phyloP scores from a whole-genome alignment of 2,113 vertebrate genomes.

The Solea solea region DNA sequence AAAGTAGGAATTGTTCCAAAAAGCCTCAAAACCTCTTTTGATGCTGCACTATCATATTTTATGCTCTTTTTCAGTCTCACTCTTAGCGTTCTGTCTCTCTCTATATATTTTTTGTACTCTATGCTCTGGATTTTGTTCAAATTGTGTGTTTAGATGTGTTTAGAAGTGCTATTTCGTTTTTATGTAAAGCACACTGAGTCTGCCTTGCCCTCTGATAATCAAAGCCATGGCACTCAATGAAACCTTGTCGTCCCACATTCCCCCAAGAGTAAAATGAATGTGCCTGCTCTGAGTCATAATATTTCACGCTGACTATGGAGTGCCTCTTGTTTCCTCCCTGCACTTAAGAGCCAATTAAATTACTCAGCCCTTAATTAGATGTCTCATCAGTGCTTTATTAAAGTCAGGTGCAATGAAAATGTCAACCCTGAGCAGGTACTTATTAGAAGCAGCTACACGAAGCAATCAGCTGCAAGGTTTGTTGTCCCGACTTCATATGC shows the following conservation, averaged over 20 bases:
- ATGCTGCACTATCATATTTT: too few species aligned
- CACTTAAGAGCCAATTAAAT: constrained; percentile 14
- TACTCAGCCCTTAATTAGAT: constrained; percentile 13
- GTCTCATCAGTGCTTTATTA: constrained; percentile 37
- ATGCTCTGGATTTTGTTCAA: too few species aligned
- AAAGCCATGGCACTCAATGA: background rate
- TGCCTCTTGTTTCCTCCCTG: constrained; percentile 30
- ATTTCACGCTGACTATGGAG: constrained; percentile 1
- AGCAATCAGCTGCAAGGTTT: constrained; percentile 2
- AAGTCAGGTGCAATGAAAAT: constrained; percentile 28
- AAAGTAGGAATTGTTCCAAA: too few species aligned
- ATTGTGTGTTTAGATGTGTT: too few species aligned
- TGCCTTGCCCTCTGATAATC: background rate
- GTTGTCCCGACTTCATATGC: background rate
- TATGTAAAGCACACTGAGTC: background rate
- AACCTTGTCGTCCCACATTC: background rate
- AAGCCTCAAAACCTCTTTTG: too few species aligned
- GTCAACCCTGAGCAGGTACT: constrained; percentile 22
- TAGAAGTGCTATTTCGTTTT: too few species aligned
- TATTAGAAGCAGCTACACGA: constrained; percentile 13
- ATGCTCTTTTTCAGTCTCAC: too few species aligned
- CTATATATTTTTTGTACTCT: too few species aligned
- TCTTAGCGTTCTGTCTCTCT: too few species aligned
- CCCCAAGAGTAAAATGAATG: background rate
- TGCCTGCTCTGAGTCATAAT: background rate